Base-by-base conservation (phyloP, 2,113 vertebrate genomes). In the Labeo catla region DNA sequence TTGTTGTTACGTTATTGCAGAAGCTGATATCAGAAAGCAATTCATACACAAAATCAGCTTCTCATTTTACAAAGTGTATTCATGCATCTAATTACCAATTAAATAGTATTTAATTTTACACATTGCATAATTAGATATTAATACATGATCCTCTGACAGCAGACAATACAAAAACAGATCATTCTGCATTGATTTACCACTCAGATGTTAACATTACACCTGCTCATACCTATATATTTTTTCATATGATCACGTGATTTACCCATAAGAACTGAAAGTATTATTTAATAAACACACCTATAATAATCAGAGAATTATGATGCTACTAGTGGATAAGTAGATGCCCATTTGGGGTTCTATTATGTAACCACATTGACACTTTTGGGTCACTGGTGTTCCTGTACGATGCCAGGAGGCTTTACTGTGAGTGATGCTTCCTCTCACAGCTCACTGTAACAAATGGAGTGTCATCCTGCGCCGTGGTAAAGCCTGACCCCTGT, bases 391-490 rank as follows among this genome's bases (percentile, higher is more conserved):
- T 79, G 49, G 11, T 23, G 39, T 19, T 61, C 57, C 57, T n/a
- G 8, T 61, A 61, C 19, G 21, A 49, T 16, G 39, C 34, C 76
- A 57, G 12, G 15, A n/a, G 11, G 79, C 54, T 87, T 45, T 49
- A 79, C 77, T 72, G 49, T 85, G 86, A 81, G 15, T 88, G 85
- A 86, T 86, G 76, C 74, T 63, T 86, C 88, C 74, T 79, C 81
- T 86, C 65, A 79, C 76, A 84, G 66, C 86, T 88, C 90, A 91
- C 91, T 80, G 91, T 93, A 94, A 94, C 92, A 91, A 93, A 93
- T 94, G 93, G 92, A 93, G 92, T 93, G 92, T 91, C 90, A 90
- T 93, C 94, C 93, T 91, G 90, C 91, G 93, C 93, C 92, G 93
- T 93, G 92, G 90, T 88, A 92, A 92, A 94, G 92, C 91, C 90